These are phyloP conservation scores for Tamias sibiricus DNA, from an alignment of 2,113 vertebrate species.

Conservation along the genomic window DNA sequence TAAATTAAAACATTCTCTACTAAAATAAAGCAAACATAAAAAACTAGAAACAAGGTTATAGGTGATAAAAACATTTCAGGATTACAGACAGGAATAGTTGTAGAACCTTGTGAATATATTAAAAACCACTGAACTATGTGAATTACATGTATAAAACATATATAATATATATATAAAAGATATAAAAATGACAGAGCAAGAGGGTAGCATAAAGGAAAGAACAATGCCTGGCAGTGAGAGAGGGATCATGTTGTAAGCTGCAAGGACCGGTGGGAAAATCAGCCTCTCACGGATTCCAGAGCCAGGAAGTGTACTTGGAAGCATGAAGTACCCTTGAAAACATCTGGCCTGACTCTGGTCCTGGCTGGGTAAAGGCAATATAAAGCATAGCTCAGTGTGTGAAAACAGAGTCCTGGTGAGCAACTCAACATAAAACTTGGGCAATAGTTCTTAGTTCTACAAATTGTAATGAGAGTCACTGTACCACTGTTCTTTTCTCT, in stretches of 20 bases:
- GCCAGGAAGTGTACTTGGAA: background rate
- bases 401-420: background rate
- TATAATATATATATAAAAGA: background rate
- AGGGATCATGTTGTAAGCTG: background rate
- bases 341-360: background rate
- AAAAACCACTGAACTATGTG: background rate
- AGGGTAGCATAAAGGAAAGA: background rate
- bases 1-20: background rate
- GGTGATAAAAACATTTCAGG: background rate
- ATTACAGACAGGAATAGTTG: background rate
- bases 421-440: background rate
- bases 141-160: background rate
- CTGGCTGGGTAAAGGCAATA: background rate
- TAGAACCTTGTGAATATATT: background rate
- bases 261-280: background rate
- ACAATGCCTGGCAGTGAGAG: background rate
- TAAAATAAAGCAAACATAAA: conserved; percentile 26
- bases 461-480: background rate
- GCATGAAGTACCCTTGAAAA: background rate
- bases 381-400: background rate
- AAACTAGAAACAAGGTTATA: background rate
- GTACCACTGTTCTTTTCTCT: background rate
- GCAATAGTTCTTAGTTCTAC: background rate
- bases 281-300: background rate
- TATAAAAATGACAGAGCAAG: background rate